A percentile compares a stretch with the other conserved stretches of the same genome.
Conservation (phyloP, 2,113 vertebrate genomes). For the Anoplopoma fimbria region DNA sequence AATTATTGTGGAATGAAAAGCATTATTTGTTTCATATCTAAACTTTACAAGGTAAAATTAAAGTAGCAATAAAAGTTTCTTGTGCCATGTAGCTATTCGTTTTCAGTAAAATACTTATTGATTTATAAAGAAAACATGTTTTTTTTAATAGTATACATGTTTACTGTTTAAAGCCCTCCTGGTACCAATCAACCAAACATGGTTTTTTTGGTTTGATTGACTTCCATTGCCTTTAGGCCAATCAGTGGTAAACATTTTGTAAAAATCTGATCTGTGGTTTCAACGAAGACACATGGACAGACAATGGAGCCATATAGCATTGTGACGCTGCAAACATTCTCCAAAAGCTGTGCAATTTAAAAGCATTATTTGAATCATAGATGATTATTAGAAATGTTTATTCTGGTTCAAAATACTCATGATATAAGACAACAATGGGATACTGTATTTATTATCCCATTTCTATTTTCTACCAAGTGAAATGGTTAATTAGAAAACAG, state of each 20-base stretch:
- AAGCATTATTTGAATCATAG: no score
- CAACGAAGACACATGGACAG: neutral
- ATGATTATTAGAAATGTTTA: neutral
- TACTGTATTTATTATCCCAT: no score
- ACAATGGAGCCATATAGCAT: neutral
- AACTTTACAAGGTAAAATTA: no score
- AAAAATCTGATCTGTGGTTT: neutral
- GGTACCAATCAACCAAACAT: neutral
- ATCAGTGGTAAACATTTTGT: neutral
- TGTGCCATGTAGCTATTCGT: neutral
- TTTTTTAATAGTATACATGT: neutral
- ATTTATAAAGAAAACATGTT: neutral
- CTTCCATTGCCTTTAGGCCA: neutral
- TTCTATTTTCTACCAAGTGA: neutral
- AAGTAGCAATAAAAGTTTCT: no score
- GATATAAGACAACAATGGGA: no score
- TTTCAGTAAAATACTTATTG: neutral
- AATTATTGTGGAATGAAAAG: neutral
- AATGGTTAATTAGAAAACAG: no score
- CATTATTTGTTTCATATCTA: neutral
- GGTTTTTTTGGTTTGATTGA: neutral
- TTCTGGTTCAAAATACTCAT: neutral
- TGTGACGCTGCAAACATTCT: neutral
- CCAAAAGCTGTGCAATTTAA: neutral
- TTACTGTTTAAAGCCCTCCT: neutral